Percentiles rank a stretch among this genome's conserved stretches.
These are phyloP conservation scores for Glaucomys volans DNA, from an alignment of 2,113 vertebrate species.

Conservation along the genomic window DNA sequence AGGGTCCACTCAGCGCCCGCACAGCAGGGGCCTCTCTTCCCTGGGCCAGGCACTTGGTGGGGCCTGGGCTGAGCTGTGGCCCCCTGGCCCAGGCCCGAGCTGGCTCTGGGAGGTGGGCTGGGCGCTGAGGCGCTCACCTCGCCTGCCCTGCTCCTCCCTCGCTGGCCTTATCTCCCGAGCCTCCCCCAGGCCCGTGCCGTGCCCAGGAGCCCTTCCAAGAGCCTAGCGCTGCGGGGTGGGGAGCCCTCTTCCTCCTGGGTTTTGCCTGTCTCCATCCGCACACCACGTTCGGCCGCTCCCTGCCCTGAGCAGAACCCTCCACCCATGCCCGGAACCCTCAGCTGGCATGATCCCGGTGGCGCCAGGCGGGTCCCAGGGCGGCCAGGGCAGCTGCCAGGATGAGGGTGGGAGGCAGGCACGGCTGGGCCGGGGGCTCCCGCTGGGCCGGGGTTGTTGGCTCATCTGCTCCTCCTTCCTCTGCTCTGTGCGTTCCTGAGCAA, in stretches of 20 bases:
- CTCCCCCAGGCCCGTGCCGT: not conserved
- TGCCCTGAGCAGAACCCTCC: conserved; percentile 70
- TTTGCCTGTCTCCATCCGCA: conserved; percentile 67
- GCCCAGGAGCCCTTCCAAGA: conserved; percentile 66
- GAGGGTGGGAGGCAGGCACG: conserved; percentile 39
- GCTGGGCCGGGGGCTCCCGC: not conserved
- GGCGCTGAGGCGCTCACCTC: not conserved
- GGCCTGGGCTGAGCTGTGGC: not conserved
- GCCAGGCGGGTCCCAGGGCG: conserved; percentile 61
- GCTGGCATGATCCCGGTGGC: conserved; percentile 65
- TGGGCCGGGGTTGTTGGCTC: not conserved
- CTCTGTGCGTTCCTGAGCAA: conserved; percentile 35
- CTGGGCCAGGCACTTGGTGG: not conserved
- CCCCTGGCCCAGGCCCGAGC: not conserved
- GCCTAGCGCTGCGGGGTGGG: not conserved
- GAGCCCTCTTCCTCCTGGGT: conserved; percentile 19
- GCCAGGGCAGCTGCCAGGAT: conserved; percentile 57
- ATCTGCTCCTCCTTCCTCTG: not conserved
- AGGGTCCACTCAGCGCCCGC: not conserved
- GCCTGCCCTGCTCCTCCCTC: not conserved
- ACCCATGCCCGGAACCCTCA: conserved; percentile 72
- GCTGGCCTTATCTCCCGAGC: not conserved
- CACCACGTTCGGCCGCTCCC: conserved; percentile 51
- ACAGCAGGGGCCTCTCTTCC: not conserved
- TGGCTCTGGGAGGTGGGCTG: not conserved